Evolutionary conservation across 2,113 vertebrate genomes (phyloP).

Genomic region (Opisthocomus hoazin): DNA sequence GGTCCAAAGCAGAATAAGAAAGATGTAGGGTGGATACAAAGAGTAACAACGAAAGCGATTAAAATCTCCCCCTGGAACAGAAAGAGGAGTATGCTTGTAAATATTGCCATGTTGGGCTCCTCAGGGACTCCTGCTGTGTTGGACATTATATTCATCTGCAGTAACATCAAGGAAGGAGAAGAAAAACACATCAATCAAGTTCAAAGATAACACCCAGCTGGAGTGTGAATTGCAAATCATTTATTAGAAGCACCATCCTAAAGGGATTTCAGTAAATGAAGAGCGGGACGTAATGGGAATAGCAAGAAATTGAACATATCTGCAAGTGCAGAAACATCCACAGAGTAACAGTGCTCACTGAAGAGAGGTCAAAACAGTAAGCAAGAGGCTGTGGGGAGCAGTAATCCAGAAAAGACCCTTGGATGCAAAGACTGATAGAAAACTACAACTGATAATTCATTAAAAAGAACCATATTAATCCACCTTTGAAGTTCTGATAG

Average conservation of each 20-base stretch:
- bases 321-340: background rate
- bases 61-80: conserved; percentile 11
- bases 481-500: conserved; percentile 48
- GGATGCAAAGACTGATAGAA: background rate
- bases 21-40: background rate
- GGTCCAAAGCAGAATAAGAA: background rate
- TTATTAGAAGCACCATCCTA: conserved; percentile 7
- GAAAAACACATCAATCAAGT: conserved; percentile 21
- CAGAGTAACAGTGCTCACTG: background rate
- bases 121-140: background rate
- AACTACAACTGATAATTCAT: background rate
- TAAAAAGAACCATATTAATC: background rate
- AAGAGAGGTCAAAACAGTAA: background rate
- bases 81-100: conserved; percentile 8
- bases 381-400: background rate
- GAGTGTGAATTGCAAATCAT: conserved; percentile 21
- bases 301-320: conserved; percentile 15
- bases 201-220: conserved; percentile 4
- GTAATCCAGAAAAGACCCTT: background rate
- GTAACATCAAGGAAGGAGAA: background rate
- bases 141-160: conserved; percentile 2
- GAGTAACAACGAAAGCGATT: conserved; percentile 25
- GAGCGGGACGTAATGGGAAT: background rate
- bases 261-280: conserved; percentile 43
- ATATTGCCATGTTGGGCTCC: background rate